Base-by-base conservation (phyloP, 2,113 vertebrate species). In the Nothoprocta pentlandii region DNA sequence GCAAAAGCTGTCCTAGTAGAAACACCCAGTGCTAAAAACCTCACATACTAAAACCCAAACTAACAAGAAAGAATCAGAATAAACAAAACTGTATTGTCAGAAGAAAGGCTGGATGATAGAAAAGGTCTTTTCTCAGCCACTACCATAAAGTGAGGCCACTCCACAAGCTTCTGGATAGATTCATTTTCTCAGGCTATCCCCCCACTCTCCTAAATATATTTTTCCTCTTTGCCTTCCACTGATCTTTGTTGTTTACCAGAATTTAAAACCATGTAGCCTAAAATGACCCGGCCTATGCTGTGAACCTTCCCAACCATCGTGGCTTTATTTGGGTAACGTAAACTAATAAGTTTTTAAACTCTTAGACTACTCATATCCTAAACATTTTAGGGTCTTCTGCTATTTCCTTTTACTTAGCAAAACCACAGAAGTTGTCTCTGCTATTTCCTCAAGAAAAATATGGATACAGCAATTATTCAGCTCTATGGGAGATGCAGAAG, bases 361-460 rank as follows among this genome's bases (percentile, higher is more conserved):
- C 30, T 74, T n/a, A 54, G 22, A 64, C 46, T 83, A 70, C 47
- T 79, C 51, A 53, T 10, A 68, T 10, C 34, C 56, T 66, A 47
- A 69, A 59, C 20, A 32, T 39, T 71, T 51, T 22, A 42, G 1
- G 9, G 30, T 68, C 47, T 64, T 70, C 41, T 73, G 39, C 25
- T 68, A 30, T 30, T 59, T 80, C 58, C 56, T 73, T 62, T 68
- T 13, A 63, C 82, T 80, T 59, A 63, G 25, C 30, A 44, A 73
- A 82, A 64, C 47, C 76, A 56, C n/a, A 41, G 34, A 63, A 62
- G 51, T 26, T 19, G 41, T 14, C 32, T 63, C 9, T 58, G 47
- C n/a, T 61, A 53, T 64, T 54, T 84, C 59, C 46, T 84, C 89
- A 53, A 80, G 14, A 58, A 80, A 93, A 80, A 46, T 26, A 62